Conservation (phyloP, 1,140 invertebrate genomes). For the Drosophila orosa region DNA sequence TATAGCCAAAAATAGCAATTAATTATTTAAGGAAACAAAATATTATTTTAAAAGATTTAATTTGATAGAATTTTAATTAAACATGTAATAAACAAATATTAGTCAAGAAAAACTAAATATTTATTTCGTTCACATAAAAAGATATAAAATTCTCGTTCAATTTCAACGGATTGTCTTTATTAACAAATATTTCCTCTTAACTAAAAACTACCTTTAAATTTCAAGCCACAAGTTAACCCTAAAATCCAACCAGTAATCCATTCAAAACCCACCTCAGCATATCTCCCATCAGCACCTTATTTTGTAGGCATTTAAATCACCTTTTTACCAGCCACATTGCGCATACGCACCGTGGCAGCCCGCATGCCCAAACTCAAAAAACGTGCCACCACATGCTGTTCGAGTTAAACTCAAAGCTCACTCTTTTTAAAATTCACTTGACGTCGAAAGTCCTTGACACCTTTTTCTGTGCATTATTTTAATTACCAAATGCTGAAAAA, state of each 20-base stretch:
- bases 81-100: neutral
- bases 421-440: conserved; percentile 71
- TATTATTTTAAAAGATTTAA: no score
- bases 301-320: conserved; percentile 6
- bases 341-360: conserved; percentile 37
- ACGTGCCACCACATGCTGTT: conserved; percentile 33
- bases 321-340: neutral
- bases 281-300: neutral
- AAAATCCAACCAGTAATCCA: neutral
- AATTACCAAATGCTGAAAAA: conserved; percentile 60
- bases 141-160: neutral
- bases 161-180: neutral
- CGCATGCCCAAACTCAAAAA: conserved; percentile 8
- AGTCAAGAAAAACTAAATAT: neutral
- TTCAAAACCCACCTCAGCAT: neutral
- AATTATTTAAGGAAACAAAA: neutral
- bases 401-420: conserved; percentile 6
- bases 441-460: conserved; percentile 74
- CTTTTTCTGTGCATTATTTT: conserved; percentile 68
- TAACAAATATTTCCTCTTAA: neutral
- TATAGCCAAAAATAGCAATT: neutral
- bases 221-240: neutral
- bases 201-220: no score
- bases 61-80: neutral
- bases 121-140: neutral